These are phyloP conservation scores for Atrichornis clamosus DNA, from an alignment of 2,113 vertebrate genomes.

Conservation along the genomic window DNA sequence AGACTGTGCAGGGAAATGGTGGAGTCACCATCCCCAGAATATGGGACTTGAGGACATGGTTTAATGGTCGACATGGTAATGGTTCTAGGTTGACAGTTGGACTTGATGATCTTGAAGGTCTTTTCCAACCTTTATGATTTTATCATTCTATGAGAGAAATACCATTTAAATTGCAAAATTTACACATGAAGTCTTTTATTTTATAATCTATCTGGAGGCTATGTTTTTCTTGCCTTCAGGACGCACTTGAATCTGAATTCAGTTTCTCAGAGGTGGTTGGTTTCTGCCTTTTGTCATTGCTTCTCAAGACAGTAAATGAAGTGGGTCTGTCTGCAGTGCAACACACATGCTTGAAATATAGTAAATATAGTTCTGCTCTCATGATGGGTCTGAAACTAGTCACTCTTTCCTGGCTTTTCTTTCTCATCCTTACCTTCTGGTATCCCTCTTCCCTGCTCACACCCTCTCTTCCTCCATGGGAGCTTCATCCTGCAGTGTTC, in stretches of 20 bases:
- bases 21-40: not conserved
- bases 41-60: not conserved
- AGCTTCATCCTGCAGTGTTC: not conserved
- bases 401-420: not conserved
- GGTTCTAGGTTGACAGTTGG: not conserved
- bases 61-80: not conserved
- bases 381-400: not conserved
- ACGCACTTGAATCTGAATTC: not conserved
- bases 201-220: not conserved
- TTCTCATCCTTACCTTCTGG: not conserved
- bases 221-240: not conserved
- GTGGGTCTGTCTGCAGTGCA: not conserved
- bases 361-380: not conserved
- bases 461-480: not conserved
- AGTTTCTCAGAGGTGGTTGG: not conserved
- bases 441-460: not conserved
- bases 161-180: not conserved
- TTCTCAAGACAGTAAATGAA: not conserved
- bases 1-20: not conserved
- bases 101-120: not conserved
- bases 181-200: too few relatives aligned
- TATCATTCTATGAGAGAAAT: not conserved
- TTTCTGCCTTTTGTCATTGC: not conserved
- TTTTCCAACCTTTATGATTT: not conserved
- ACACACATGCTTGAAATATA: not conserved